Base-by-base conservation (phyloP, 2,888 invertebrate species). In the Agrenia bidenticulata region DNA sequence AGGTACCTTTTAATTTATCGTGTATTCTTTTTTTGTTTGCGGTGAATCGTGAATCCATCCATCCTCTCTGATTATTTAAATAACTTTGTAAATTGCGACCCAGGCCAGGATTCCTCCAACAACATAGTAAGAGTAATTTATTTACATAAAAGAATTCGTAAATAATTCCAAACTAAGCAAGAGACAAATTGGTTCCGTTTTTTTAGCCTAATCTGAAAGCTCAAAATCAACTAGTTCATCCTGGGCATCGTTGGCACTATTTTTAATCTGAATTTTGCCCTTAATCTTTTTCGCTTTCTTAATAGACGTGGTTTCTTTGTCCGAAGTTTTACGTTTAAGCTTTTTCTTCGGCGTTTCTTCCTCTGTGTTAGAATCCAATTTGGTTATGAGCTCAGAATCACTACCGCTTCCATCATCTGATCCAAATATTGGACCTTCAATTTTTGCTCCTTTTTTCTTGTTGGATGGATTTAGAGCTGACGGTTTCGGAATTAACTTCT, bases 211-310 rank as follows among this genome's bases (percentile, higher is more conserved):
- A 59, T 76, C 76, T 2, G 76, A 76, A 11, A 74, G 57, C 55
- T 73, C 74, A 61, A 73, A 76, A 51, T 76, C 76, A 7, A 74
- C 69, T 2, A 76, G 27, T 62, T 76, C 63, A 51, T 76, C 76
- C 23, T 70, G 63, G 11, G 66, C 62, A 32, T 75, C 72, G 32
- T 63, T 32, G 19, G 17, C 56, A 15, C n/a, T 24, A 15, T 26
- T 24, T 17, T 41, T 23, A 42, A 42, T 68, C n/a, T 57, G 50
- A 42, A 27, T 37, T 17, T 61, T 72, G 21, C 24, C 37, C 49
- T 65, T 67, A 60, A 63, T 69, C 26, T 66, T 70, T 54, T 64
- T 67, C 53, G 59, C 53, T 41, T 64, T 62, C 56, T 68, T 69
- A n/a, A 37, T 61, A 50, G 45, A 63, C 51, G 11, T 24, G 24